A percentile compares a stretch with the other conserved stretches of the same genome.
phyloP scores from a whole-genome alignment of 92 coral and sea anemone species.

The Bergia sp. region DNA sequence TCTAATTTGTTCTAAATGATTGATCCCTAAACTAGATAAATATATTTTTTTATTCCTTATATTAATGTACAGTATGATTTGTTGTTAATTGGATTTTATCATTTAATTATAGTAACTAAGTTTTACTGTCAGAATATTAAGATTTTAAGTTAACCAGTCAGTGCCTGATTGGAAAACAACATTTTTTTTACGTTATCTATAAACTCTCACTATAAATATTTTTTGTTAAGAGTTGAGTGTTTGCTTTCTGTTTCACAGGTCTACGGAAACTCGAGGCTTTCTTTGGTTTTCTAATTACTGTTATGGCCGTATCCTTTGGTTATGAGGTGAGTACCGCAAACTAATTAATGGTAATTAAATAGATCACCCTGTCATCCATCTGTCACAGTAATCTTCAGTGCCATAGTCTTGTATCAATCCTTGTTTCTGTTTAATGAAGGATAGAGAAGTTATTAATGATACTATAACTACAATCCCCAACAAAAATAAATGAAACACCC shows the following conservation, averaged over 20 bases:
- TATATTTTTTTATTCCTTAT: too few species aligned
- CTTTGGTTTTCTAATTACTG: constrained; percentile 89
- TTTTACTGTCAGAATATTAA: too few species aligned
- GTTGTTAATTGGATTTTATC: too few species aligned
- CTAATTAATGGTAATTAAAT: not conserved
- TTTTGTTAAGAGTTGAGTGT: not conserved
- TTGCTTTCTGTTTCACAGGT: constrained; percentile 54
- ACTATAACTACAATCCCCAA: not conserved
- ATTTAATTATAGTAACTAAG: too few species aligned
- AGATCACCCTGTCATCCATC: too few species aligned
- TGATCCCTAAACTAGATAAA: too few species aligned
- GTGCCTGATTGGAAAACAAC: too few species aligned
- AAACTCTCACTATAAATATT: not conserved
- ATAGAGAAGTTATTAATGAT: not conserved
- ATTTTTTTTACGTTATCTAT: too few species aligned
- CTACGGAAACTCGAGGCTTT: constrained; percentile 92
- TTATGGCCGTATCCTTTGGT: constrained; percentile 94
- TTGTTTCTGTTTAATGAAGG: not conserved
- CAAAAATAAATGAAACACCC: too few species aligned
- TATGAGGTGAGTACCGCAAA: constrained; percentile 80
- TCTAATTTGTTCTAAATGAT: too few species aligned
- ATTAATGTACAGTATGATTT: too few species aligned
- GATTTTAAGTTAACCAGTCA: too few species aligned
- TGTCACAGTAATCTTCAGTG: not conserved
- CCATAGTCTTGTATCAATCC: not conserved